Conservation (phyloP, 2,888 invertebrate species). For the Megamerina dolium region DNA sequence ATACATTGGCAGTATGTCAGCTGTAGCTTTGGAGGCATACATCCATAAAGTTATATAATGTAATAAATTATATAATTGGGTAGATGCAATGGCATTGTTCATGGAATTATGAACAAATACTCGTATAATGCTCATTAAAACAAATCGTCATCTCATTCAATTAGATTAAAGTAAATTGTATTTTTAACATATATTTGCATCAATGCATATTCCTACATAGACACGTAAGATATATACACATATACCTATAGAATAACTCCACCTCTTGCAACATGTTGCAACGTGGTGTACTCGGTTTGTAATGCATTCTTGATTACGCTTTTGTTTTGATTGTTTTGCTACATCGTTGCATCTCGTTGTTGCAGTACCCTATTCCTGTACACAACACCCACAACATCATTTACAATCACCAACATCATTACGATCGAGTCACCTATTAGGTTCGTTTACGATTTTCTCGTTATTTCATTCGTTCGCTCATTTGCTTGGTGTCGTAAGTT, state of each 20-base stretch:
- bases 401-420: not conserved
- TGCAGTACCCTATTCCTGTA: constrained; percentile 23
- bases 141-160: no score
- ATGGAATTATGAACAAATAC: not conserved
- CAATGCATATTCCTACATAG: no score
- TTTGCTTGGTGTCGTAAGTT: no score
- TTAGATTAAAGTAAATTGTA: no score
- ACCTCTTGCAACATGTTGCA: constrained; percentile 40
- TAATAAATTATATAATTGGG: no score
- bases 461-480: constrained; percentile 9
- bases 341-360: constrained; percentile 28
- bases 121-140: not conserved
- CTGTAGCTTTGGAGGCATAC: no score
- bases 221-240: not conserved
- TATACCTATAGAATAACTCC: constrained; percentile 23
- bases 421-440: constrained; percentile 9
- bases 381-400: not conserved
- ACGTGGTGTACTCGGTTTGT: constrained; percentile 22
- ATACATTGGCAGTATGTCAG: no score
- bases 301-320: constrained; percentile 27
- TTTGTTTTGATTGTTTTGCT: constrained; percentile 25
- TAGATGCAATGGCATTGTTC: no score
- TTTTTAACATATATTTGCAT: no score
- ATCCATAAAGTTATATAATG: no score
- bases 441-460: constrained; percentile 15